Percentiles rank a stretch among this genome's conserved stretches.
Evolutionary conservation across 2,797 vertebrate species (phyloP).

Genomic region (Amblyraja radiata): DNA sequence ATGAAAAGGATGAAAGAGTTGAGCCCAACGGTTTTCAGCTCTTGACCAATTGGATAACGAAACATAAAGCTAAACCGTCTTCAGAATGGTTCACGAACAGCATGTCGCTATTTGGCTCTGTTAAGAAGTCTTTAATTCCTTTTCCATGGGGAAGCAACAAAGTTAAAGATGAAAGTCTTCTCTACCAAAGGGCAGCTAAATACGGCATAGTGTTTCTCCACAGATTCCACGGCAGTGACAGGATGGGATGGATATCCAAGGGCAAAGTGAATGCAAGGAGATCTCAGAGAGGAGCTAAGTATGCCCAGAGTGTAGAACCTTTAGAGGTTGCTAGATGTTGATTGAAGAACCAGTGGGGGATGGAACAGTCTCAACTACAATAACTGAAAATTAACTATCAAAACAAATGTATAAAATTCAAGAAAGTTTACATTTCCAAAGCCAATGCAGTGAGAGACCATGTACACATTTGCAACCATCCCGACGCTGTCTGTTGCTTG

Average conservation of each 20-base stretch:
- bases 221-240: background rate
- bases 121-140: background rate
- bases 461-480: background rate
- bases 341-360: background rate
- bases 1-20: background rate
- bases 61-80: background rate
- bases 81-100: background rate
- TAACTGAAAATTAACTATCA: background rate
- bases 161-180: background rate
- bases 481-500: background rate
- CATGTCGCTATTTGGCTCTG: background rate
- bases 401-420: no score
- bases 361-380: background rate
- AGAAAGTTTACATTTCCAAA: background rate
- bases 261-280: background rate
- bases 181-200: background rate
- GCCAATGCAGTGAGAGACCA: background rate
- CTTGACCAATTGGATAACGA: background rate
- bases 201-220: background rate
- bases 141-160: background rate
- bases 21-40: background rate
- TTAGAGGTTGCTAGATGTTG: background rate
- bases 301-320: background rate
- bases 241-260: background rate
- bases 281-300: background rate